Conservation (phyloP, 53 echinoderm and acorn worm species). For the Astropecten irregularis region DNA sequence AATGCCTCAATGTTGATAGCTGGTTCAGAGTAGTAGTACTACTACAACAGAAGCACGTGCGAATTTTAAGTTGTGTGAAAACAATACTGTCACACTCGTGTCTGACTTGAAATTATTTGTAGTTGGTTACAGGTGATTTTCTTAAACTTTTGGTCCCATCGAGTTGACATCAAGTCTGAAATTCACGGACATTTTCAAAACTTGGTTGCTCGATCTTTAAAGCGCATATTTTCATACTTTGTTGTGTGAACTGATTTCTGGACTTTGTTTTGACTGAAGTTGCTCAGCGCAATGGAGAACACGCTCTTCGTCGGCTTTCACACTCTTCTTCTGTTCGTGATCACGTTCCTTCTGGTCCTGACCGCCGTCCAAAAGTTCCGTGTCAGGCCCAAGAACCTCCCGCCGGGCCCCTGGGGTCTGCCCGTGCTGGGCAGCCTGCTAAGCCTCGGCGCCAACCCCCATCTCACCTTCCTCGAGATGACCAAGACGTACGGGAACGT, state of each 20-base stretch:
- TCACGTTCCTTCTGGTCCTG: constrained; percentile 70
- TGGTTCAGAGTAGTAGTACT: background rate
- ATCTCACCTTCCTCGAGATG: constrained; percentile 95
- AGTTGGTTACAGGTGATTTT: too few relatives aligned
- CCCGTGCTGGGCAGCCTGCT: constrained; percentile 93
- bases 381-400: constrained; percentile 73
- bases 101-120: background rate
- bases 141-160: too few relatives aligned
- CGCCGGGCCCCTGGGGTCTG: constrained; percentile 95
- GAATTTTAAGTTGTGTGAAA: too few relatives aligned
- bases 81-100: too few relatives aligned
- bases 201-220: background rate
- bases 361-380: constrained; percentile 73
- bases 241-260: constrained; percentile 23
- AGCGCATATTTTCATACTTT: too few relatives aligned
- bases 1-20: constrained; percentile 43
- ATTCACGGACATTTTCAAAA: too few relatives aligned
- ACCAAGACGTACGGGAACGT: constrained; percentile 86
- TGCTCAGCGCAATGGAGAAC: constrained; percentile 2
- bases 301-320: constrained; percentile 52
- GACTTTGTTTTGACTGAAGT: background rate
- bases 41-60: constrained; percentile 33
- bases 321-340: constrained; percentile 67
- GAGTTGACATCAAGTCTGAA: too few relatives aligned
- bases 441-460: constrained; percentile 90